Conservation (phyloP, 2,113 vertebrate genomes). For the Oncorhynchus clarkii region DNA sequence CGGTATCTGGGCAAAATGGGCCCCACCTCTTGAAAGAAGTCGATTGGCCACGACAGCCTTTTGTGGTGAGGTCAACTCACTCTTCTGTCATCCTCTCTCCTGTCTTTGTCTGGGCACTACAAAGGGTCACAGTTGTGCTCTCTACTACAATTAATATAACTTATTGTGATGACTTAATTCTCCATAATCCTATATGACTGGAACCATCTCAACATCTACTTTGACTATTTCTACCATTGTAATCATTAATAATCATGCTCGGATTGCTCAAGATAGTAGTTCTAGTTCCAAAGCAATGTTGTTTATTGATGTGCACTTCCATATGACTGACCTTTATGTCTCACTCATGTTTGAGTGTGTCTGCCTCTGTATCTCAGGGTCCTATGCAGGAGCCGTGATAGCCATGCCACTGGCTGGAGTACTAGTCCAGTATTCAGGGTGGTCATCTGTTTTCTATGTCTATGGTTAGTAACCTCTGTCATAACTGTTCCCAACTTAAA, state of each 20-base stretch:
- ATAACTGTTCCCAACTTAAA: too few relatives aligned
- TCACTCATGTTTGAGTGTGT: not conserved
- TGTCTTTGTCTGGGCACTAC: not conserved
- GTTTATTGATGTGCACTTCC: not conserved
- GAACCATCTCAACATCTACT: too few relatives aligned
- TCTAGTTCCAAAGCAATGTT: too few relatives aligned
- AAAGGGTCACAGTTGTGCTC: not conserved
- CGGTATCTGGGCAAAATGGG: conserved; percentile 90
- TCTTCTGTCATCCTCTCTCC: not conserved
- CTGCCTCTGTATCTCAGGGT: conserved; percentile 65
- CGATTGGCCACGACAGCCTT: conserved; percentile 83
- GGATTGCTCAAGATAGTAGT: too few relatives aligned
- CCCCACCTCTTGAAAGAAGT: conserved; percentile 82
- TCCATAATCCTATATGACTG: too few relatives aligned
- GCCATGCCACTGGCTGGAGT: conserved; percentile 90
- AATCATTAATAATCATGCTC: too few relatives aligned
- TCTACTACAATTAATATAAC: not conserved
- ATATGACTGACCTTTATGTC: not conserved
- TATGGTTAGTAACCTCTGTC: conserved; percentile 70
- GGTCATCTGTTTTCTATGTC: conserved; percentile 90
- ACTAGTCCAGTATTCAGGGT: conserved; percentile 87
- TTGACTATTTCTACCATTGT: too few relatives aligned
- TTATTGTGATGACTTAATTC: not conserved
- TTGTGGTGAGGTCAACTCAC: conserved; percentile 71
- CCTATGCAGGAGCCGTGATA: conserved; percentile 88